A percentile compares a stretch with the other conserved stretches of the same genome.
phyloP scores from a whole-genome alignment of 2,113 vertebrate genomes.

The Coracopsis vasa region DNA sequence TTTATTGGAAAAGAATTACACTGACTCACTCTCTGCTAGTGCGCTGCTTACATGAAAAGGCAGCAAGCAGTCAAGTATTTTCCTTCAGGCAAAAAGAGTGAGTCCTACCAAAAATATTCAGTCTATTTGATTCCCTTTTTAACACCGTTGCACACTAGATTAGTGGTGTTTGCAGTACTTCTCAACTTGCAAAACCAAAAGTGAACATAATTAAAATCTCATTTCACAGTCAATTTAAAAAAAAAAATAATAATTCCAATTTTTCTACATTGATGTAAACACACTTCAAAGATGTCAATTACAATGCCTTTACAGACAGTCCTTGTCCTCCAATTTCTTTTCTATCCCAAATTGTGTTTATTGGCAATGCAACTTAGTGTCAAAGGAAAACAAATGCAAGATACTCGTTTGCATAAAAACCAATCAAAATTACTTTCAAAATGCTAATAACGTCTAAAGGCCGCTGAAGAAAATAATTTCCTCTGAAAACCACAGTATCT shows the following conservation, averaged over 20 bases:
- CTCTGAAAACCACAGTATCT: neutral
- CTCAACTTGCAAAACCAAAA: neutral
- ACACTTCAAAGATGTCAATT: constrained; percentile 18
- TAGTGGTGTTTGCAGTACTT: neutral
- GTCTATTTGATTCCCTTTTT: neutral
- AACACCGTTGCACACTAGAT: neutral
- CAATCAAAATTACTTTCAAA: neutral
- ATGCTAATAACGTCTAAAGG: neutral
- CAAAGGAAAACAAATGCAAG: neutral
- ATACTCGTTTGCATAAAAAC: neutral
- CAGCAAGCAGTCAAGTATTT: neutral
- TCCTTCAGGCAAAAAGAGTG: neutral
- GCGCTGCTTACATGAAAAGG: neutral
- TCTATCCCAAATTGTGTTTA: neutral
- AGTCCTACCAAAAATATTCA: neutral
- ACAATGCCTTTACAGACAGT: neutral
- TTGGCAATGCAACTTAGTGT: neutral
- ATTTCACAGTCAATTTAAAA: constrained; percentile 23
- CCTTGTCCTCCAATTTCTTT: neutral
- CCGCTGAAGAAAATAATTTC: neutral
- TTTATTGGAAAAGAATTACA: neutral
- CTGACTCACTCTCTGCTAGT: neutral
- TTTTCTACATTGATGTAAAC: constrained; percentile 23
- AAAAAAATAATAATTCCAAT: neutral
- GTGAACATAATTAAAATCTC: constrained; percentile 6